phyloP scores from a whole-genome alignment of 2,797 vertebrate genomes.

The Glyptemys insculpta region DNA sequence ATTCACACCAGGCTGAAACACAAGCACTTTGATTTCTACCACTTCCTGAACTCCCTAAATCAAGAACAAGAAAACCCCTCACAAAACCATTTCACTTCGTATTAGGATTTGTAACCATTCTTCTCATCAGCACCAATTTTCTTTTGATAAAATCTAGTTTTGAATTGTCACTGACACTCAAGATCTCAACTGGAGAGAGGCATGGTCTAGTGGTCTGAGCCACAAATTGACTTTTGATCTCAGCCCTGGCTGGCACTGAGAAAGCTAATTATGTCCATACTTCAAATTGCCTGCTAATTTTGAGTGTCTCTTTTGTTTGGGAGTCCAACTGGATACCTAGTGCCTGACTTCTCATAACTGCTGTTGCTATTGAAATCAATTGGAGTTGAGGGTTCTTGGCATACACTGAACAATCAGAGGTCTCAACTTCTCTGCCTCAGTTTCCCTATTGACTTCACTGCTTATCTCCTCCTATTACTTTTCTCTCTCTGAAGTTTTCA shows the following conservation, averaged over 20 bases:
- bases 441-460: not conserved
- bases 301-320: not conserved
- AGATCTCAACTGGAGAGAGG: not conserved
- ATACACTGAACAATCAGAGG: not conserved
- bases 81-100: not conserved
- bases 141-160: not conserved
- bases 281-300: not conserved
- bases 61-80: not conserved
- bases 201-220: too few species aligned
- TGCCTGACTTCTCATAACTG: not conserved
- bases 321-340: not conserved
- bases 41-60: not conserved
- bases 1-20: not conserved
- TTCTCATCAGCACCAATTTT: not conserved
- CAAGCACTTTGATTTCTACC: not conserved
- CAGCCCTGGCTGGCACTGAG: not conserved
- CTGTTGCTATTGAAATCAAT: not conserved
- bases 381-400: not conserved
- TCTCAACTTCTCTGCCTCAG: not conserved
- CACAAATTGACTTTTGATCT: not conserved
- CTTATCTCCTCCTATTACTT: not conserved
- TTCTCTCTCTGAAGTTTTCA: not conserved
- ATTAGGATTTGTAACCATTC: not conserved
- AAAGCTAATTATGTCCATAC: not conserved
- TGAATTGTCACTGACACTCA: not conserved